Evolutionary conservation across 2,888 invertebrate species (phyloP), one percentile per base, ranked within the genome.

Genomic region (Himalopsyche kuldschensis): DNA sequence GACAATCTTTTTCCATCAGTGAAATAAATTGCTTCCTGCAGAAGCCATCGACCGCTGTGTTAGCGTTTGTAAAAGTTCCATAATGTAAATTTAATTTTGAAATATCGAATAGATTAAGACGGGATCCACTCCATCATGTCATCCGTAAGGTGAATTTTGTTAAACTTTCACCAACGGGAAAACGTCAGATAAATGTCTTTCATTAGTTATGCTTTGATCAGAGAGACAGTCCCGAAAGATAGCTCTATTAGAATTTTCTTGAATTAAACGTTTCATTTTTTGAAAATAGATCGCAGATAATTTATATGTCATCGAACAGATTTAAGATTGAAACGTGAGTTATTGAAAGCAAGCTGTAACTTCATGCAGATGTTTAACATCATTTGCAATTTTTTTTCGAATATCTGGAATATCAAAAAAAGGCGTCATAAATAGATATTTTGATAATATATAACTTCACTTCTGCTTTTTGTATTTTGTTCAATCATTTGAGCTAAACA

Each of bases 191-290:
- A 27, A 27, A 69, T 69, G 69, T 27, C 69, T 69, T 69, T 69
- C 69, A 69, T 69, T 69, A 69, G 69, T 69, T 69, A 69, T 69
- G 69, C 69, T 69, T 69, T 69, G 69, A 69, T 69, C 69, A 69
- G 69, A 27, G 69, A 69, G 30, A 69, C 69, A 69, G 69, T 69
- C 69, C 3, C 24, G 4, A 27, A 27, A 69, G 69, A 69, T 69
- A 69, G 69, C 69, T 69, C 27, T 69, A 69, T 69, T 30, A 4
- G 27, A 69, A 69, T 30, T 69, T 69, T 69, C 30, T 69, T 69
- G 69, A 30, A 69, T 69, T 27, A 69, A 69, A 69, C 27, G 15
- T 69, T 27, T 69, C 27, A 69, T 69, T 69, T 69, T 35, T 41
- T 69, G 6, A 69, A 69, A 69, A 69, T 27, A 69, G 69, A 69